These are phyloP conservation scores for Henicopernis longicauda DNA, from an alignment of 2,113 vertebrate species.

Conservation along the genomic window DNA sequence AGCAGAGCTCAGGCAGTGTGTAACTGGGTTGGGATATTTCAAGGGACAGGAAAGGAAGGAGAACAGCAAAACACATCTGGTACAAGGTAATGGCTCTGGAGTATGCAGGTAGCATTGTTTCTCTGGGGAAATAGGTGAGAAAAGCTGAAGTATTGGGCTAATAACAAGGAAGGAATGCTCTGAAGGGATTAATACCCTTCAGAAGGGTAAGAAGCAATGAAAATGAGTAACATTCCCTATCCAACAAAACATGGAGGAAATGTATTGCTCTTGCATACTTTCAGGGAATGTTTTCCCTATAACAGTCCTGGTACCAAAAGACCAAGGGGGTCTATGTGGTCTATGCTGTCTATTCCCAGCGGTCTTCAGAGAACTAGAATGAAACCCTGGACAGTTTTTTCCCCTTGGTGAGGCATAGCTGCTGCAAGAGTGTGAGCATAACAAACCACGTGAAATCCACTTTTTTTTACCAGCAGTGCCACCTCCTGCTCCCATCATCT, in stretches of 20 bases:
- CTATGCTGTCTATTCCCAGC: neutral
- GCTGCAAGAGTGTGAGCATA: accelerated
- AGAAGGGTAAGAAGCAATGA: neutral
- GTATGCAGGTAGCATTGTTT: neutral
- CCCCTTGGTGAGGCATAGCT: neutral
- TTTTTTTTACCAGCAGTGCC: neutral
- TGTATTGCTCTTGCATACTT: neutral
- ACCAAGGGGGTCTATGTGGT: too few relatives aligned
- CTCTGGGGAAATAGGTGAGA: neutral
- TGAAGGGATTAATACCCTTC: neutral
- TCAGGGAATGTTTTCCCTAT: neutral
- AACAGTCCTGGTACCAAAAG: neutral
- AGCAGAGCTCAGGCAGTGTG: neutral
- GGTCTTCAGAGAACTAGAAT: neutral
- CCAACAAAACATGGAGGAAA: neutral
- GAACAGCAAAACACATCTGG: neutral
- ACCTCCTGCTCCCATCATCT: neutral
- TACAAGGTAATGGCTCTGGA: neutral
- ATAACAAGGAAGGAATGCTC: neutral
- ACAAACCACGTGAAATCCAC: accelerated
- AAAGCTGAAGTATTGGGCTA: neutral
- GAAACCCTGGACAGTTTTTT: neutral
- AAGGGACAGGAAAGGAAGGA: neutral
- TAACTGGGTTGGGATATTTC: neutral
- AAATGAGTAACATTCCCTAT: neutral